Base-by-base conservation (phyloP, 2,113 vertebrate genomes). In the Leptobrachium leishanense region DNA sequence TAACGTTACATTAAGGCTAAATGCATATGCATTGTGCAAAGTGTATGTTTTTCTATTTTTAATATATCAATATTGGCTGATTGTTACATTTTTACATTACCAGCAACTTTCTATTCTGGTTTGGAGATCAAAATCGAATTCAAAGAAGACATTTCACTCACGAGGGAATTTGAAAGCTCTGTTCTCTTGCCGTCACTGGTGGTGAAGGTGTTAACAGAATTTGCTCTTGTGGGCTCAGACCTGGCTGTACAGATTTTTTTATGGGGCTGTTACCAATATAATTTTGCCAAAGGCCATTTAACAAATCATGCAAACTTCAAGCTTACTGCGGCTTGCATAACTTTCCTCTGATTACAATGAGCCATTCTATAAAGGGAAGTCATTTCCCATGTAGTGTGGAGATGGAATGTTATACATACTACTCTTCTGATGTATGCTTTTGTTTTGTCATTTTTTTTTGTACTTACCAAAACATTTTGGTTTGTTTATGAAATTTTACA, bases 271-370 rank as follows among this genome's bases (percentile, higher is more conserved):
- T 66, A 65, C 43, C 69, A 67, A 43, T 73, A 63, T 44, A 39
- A 55, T 72, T 66, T 43, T 79, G 77, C 70, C 77, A 44, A 73
- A 72, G 50, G 50, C 63, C 10, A 20, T 72, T 68, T 67, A 80
- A 67, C 46, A 43, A 66, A 68, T 39, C 40, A 68, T 15, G 40
- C 64, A 79, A 77, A 67, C 70, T 39, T 74, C 63, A 73, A 74
- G 10, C 44, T 46, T 44, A 20, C 55, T 72, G 69, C 39, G 43
- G 50, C 62, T 66, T 71, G 68, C 57, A 71, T 71, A 64, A 39
- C 64, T 76, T 57, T 59, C 65, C 75, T 77, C 69, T 79, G 69
- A 72, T 72, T 72, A 72, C 44, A 72, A 50, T 15, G 40, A 70
- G 44, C 2, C 31, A 39, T 63, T 64, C 41, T 5, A 78, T 20